Conservation (phyloP, 2,888 invertebrate genomes). For the Plagodis dolabraria region DNA sequence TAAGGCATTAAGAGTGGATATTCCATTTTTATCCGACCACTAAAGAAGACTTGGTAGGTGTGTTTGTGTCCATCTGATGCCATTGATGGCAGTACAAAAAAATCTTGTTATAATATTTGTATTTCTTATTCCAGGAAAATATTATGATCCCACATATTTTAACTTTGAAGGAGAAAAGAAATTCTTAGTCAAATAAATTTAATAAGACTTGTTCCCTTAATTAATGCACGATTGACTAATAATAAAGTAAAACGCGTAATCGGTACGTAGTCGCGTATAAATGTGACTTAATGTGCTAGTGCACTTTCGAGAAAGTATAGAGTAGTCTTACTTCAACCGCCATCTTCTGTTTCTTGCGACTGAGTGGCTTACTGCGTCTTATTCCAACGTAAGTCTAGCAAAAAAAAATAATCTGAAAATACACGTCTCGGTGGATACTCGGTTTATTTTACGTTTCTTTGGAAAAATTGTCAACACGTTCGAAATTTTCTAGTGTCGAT, state of each 20-base stretch:
- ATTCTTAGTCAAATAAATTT: constrained; percentile 13
- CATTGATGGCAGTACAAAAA: no score
- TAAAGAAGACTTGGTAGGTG: no score
- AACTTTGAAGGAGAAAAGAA: not conserved
- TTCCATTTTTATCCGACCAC: no score
- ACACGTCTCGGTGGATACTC: constrained; percentile 18
- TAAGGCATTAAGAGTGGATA: no score
- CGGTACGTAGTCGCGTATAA: constrained; percentile 45
- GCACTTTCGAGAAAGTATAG: constrained; percentile 62
- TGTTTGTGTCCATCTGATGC: no score
- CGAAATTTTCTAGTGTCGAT: not conserved
- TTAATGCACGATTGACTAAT: constrained; percentile 26
- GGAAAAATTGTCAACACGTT: constrained; percentile 6
- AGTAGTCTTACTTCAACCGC: constrained; percentile 57
- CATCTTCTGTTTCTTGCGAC: constrained; percentile 56
- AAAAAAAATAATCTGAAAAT: constrained; percentile 39
- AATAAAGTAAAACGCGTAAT: constrained; percentile 22
- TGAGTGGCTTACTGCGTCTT: constrained; percentile 53
- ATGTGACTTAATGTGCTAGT: constrained; percentile 61
- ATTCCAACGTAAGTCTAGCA: constrained; percentile 41
- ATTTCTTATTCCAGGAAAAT: no score
- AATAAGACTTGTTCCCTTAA: constrained; percentile 9
- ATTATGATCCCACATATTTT: not conserved
- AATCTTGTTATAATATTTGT: no score
- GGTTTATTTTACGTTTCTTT: constrained; percentile 9